Percentiles rank a stretch among this genome's conserved stretches.
phyloP scores from a whole-genome alignment of 2,797 vertebrate species.

The Sus cebifrons region DNA sequence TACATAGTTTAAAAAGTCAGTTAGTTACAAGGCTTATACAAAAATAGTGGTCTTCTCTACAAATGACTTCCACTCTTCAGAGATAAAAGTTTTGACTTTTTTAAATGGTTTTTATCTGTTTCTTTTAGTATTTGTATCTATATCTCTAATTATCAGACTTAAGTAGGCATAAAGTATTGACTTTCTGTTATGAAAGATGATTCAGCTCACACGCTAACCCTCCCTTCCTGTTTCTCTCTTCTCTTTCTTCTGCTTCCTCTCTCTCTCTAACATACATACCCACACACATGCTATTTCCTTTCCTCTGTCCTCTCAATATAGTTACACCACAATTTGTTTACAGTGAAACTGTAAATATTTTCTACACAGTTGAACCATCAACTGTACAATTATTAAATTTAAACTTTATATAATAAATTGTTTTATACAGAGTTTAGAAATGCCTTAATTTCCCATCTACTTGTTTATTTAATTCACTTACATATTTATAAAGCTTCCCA shows the following conservation, averaged over 20 bases:
- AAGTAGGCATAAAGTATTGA: background rate
- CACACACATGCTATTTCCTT: background rate
- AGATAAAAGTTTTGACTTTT: background rate
- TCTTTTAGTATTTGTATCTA: background rate
- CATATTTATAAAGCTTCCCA: background rate
- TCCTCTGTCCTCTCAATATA: background rate
- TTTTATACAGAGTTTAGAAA: background rate
- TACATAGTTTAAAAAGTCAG: background rate
- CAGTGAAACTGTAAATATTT: background rate
- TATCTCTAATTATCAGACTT: background rate
- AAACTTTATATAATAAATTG: background rate
- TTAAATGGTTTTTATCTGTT: background rate
- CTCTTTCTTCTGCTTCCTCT: background rate
- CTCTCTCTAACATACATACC: background rate
- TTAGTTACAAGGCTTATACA: background rate
- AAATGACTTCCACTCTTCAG: background rate
- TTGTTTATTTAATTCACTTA: background rate
- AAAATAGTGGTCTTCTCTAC: background rate
- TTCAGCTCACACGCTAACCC: background rate
- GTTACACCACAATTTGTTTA: background rate
- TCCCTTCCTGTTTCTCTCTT: background rate
- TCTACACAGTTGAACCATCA: background rate
- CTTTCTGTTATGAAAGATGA: conserved; percentile 9
- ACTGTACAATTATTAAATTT: background rate
- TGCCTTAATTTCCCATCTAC: background rate